Evolutionary conservation across 1,140 invertebrate species (phyloP), one percentile per base, ranked within the genome.

Genomic region (Zeugodacus cucurbitae): DNA sequence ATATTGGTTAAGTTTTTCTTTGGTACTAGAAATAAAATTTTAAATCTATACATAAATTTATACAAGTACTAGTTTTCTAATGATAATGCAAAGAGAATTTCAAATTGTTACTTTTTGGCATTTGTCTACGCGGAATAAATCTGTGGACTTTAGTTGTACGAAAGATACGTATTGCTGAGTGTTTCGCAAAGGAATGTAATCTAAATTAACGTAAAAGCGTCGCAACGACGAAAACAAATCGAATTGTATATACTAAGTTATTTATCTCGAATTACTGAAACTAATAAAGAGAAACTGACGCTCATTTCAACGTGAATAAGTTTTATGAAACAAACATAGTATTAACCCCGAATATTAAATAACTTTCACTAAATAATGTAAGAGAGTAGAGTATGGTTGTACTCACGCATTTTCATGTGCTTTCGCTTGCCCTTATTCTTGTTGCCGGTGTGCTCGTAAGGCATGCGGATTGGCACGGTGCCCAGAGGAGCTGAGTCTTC

Each of bases 371-470:
- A 54, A 0, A 14, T 54, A 0, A 3, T 54, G n/a, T n/a, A n/a
- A n/a, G n/a, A 17, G 48, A 54, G 48, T 8, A 34, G 4, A 41
- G 5, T 7, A 74, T n/a, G n/a, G n/a, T 20, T 74, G 20, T 59
- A 93, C 89, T 92, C 89, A 90, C 95, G 92, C 90, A 95, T 94
- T 90, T 93, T 93, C 88, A 90, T 86, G 22, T 93, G 92, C 89
- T 94, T 95, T 57, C 94, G 93, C 29, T 93, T 91, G 85, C 93
- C 92, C 54, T 90, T 95, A 91, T 89, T 93, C 92, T 22, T 94
- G 64, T 89, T 88, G 48, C 91, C 90, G 3, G 54, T 87, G 37
- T 92, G 91, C 89, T 93, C 91, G 17, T 91, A 89, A 7, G 74
- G n/a, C 10, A 89, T 87, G 59, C 90, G 90, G 17, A 90, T 89